A percentile compares a stretch with the other conserved stretches of the same genome.
Evolutionary conservation across 2,797 vertebrate species (phyloP).

Genomic region (Spheniscus humboldti): DNA sequence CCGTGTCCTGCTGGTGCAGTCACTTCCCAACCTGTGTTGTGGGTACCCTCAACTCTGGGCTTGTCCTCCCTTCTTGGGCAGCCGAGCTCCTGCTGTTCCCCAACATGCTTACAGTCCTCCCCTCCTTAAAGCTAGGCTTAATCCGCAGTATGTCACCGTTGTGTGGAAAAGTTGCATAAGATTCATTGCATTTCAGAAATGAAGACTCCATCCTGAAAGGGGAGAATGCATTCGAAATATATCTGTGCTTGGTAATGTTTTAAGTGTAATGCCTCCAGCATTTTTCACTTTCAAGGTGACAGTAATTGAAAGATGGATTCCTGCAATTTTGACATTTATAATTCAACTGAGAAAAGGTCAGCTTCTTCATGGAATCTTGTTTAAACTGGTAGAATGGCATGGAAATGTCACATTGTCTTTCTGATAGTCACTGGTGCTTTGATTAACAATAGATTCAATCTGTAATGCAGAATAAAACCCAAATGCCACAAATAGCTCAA

Average conservation of each 20-base stretch:
- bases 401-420: conserved; percentile 48
- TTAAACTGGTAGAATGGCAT: background rate
- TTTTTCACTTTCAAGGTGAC: conserved; percentile 56
- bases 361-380: conserved; percentile 22
- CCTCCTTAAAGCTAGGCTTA: background rate
- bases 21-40: background rate
- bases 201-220: background rate
- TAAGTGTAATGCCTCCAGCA: background rate
- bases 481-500: background rate
- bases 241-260: conserved; percentile 34
- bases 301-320: conserved; percentile 55
- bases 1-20: background rate
- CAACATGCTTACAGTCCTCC: background rate
- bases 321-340: conserved; percentile 63
- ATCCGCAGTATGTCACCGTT: background rate
- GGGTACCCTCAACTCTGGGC: background rate
- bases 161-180: background rate
- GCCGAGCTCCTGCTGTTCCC: background rate
- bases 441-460: conserved; percentile 41
- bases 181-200: background rate
- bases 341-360: conserved; percentile 62
- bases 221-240: conserved; percentile 8
- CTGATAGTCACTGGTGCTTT: conserved; percentile 17
- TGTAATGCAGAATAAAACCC: conserved; percentile 2
- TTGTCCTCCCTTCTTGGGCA: background rate